phyloP scores from a whole-genome alignment of 2,797 vertebrate genomes.

The Harpagifer antarcticus region DNA sequence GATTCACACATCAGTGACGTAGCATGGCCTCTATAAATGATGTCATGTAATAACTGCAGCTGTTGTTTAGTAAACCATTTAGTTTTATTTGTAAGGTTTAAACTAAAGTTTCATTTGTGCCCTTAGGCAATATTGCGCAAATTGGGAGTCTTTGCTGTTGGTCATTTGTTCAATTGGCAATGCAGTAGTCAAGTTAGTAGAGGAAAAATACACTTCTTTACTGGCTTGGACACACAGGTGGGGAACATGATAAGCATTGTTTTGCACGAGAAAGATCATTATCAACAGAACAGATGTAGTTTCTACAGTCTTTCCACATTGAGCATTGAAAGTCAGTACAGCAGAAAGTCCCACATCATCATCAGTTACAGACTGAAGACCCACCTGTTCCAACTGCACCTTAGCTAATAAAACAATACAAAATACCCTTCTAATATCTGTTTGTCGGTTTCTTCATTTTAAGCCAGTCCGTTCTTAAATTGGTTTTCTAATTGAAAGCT shows the following conservation, averaged over 20 bases:
- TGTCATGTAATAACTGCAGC: slow-evolving; percentile 69
- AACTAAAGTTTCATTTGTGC: slow-evolving; percentile 64
- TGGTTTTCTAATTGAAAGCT: too few relatives aligned
- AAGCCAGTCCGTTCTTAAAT: too few relatives aligned
- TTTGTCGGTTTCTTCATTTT: too few relatives aligned
- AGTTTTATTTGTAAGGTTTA: slow-evolving; percentile 43
- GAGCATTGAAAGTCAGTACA: neutral
- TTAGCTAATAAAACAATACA: too few relatives aligned
- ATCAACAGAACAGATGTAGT: slow-evolving; percentile 33
- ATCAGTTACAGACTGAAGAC: too few relatives aligned
- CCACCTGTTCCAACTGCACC: too few relatives aligned
- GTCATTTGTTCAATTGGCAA: slow-evolving; percentile 63
- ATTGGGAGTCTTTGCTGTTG: slow-evolving; percentile 59
- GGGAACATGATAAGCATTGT: slow-evolving; percentile 41
- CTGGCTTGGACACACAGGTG: slow-evolving; percentile 52
- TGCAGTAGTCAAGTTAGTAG: slow-evolving; percentile 61
- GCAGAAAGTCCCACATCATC: too few relatives aligned
- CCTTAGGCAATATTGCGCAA: slow-evolving; percentile 51
- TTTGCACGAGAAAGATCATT: slow-evolving; percentile 40
- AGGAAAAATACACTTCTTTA: slow-evolving; percentile 63
- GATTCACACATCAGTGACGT: slow-evolving; percentile 42
- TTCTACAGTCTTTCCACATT: slow-evolving; percentile 8
- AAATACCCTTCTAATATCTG: too few relatives aligned
- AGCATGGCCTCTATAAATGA: slow-evolving; percentile 59
- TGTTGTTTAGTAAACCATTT: slow-evolving; percentile 61